Conservation (phyloP, 2,888 invertebrate genomes). For the Apeira syringaria region DNA sequence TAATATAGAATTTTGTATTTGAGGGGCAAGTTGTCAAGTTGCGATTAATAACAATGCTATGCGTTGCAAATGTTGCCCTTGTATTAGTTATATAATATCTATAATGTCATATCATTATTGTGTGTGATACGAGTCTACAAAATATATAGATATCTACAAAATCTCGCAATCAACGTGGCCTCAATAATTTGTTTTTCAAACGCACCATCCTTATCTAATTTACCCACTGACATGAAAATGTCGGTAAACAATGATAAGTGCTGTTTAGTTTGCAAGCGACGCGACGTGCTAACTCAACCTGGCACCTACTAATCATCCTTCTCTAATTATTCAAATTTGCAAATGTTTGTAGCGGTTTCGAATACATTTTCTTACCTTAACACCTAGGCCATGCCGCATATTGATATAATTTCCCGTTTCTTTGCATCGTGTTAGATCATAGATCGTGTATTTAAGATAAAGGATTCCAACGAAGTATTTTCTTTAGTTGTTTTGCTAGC, state of each 20-base stretch:
- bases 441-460: too few relatives aligned
- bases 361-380: background rate
- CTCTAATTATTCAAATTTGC: slow-evolving; percentile 42
- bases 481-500: too few relatives aligned
- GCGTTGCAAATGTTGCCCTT: slow-evolving; percentile 57
- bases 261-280: slow-evolving; percentile 45
- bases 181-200: slow-evolving; percentile 51
- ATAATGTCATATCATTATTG: slow-evolving; percentile 50
- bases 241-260: slow-evolving; percentile 50
- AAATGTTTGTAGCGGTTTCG: slow-evolving; percentile 11
- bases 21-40: slow-evolving; percentile 38
- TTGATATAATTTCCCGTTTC: too few relatives aligned
- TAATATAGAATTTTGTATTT: too few relatives aligned
- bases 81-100: slow-evolving; percentile 59
- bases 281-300: slow-evolving; percentile 34
- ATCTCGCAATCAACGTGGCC: slow-evolving; percentile 39
- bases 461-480: too few relatives aligned
- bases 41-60: slow-evolving; percentile 51
- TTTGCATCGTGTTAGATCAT: too few relatives aligned
- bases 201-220: slow-evolving; percentile 59
- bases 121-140: too few relatives aligned
- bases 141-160: slow-evolving; percentile 33
- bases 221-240: slow-evolving; percentile 62
- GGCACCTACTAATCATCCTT: slow-evolving; percentile 39
- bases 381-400: too few relatives aligned